Evolutionary conservation across 2,797 vertebrate species (phyloP), one percentile per base, ranked within the genome.

Genomic region (Sciaenops ocellatus): DNA sequence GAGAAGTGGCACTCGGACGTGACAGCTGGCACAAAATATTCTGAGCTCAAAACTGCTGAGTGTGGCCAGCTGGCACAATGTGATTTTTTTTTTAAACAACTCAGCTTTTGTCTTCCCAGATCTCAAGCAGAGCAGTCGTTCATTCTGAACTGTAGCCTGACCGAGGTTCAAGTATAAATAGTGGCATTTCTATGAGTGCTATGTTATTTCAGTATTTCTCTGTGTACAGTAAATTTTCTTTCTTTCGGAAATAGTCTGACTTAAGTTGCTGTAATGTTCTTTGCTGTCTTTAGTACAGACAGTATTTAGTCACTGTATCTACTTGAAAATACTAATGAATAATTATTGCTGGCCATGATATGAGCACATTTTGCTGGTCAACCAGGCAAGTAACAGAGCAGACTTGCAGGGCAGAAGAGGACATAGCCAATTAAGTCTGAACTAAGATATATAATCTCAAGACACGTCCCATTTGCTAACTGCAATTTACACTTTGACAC

Each of bases 61-160:
- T 57, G 42, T 77, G 72, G 61, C 75, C 66, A 79, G 26, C 50
- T 80, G 61, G 71, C 48, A 16, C 18, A 20, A n/a, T 34, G 15
- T 15, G 17, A 42, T 41, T 50, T 69, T 22, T 75, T 30, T 63
- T 62, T 51, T 44, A 59, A 76, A 81, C 54, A 68, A 67, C 28
- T 69, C 59, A 59, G 22, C 34, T 72, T 77, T 83, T 81, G 72
- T 87, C 63, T 76, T 57, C 4, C 34, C 47, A 60, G 18, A 67
- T 78, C 41, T 70, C 52, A 81, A 59, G 60, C 52, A 65, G 64
- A 61, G 72, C 42, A 65, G 10, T 24, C 17, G 62, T 60, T 75
- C 64, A 73, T 55, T 81, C 26, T 73, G 55, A 72, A 51, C 51
- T 60, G 10, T 8, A 41, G 66, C 62, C 41, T 56, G 48, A 67